Base-by-base conservation (phyloP, 2,797 vertebrate genomes). In the Propithecus deckenii region DNA sequence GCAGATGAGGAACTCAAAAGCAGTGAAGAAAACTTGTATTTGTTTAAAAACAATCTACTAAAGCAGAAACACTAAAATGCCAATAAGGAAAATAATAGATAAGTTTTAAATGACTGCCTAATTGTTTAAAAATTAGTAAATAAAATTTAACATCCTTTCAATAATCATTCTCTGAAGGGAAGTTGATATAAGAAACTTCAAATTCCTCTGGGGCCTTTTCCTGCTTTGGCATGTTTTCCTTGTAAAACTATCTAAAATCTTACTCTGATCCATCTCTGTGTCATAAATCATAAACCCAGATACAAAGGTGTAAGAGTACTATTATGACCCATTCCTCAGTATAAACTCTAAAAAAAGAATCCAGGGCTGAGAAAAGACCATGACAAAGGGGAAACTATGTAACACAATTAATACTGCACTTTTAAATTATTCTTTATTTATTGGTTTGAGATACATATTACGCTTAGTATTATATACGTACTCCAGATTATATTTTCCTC, bases 381-480 rank as follows among this genome's bases (percentile, higher is more conserved):
- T 5, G 11, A 79, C 2, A 85, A 17, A 92, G 2, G n/a, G 2
- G 11, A n/a, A 92, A 93, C 72, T 86, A 81, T 15, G 3, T 87
- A 90, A 87, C 23, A 87, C 15, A 95, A 79, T 63, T 48, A 87
- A 71, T 67, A 85, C 1, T 65, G 35, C 55, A 59, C 74, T 86
- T 89, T 86, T 46, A 69, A 94, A 14, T 89, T 89, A 90, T 76
- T 95, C 35, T 79, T 79, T 59, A 59, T 88, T 93, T 84, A 63
- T 5, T 83, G 22, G 22, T 95, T 81, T 96, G 52, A 95, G 30
- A 12, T 83, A 69, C n/a, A 71, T 74, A 8, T 50, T 93, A 72
- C 57, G 18, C 5, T 92, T 88, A 93, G 46, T 71, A 87, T 74
- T 92, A 78, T 41, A 15, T 75, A 13, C 4, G 80, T 28, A 90